Conservation (phyloP, 1,140 invertebrate genomes). For the Agrilus planipennis region DNA sequence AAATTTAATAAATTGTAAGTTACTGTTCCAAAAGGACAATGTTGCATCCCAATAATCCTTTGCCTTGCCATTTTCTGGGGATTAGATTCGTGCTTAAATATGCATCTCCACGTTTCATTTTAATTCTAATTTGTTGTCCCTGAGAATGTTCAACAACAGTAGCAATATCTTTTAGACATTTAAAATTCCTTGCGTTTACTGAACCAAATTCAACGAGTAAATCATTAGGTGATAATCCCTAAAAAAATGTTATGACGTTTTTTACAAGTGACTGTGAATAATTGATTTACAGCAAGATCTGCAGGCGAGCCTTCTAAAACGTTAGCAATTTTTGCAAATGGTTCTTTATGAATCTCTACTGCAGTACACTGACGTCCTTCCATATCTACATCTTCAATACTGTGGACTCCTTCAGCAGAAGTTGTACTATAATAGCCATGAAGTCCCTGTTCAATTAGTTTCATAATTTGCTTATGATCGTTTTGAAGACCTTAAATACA, state of each 20-base stretch:
- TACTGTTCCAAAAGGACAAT: constrained; percentile 27
- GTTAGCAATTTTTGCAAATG: constrained; percentile 61
- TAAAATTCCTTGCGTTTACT: constrained; percentile 61
- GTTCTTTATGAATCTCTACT: constrained; percentile 21
- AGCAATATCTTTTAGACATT: constrained; percentile 51
- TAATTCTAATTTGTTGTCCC: constrained; percentile 46
- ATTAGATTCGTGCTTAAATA: constrained; percentile 44
- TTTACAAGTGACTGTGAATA: not conserved
- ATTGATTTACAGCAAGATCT: constrained; percentile 56
- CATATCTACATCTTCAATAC: not conserved
- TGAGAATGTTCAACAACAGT: constrained; percentile 63
- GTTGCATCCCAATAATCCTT: constrained; percentile 67
- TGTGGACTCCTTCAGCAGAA: not conserved
- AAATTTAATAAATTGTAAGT: not conserved
- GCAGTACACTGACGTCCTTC: not conserved
- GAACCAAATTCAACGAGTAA: constrained; percentile 75
- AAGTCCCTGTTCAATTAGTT: constrained; percentile 68
- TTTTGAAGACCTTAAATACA: constrained; percentile 67
- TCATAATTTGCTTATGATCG: constrained; percentile 78
- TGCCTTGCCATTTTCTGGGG: constrained; percentile 59
- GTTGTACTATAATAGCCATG: constrained; percentile 39
- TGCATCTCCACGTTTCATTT: constrained; percentile 43
- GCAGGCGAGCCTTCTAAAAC: constrained; percentile 72
- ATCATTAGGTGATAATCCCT: constrained; percentile 70
- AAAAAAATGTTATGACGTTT: constrained; percentile 18